These are phyloP conservation scores for Zaprionus kolodkinae DNA, from an alignment of 1,140 invertebrate genomes.

Conservation along the genomic window DNA sequence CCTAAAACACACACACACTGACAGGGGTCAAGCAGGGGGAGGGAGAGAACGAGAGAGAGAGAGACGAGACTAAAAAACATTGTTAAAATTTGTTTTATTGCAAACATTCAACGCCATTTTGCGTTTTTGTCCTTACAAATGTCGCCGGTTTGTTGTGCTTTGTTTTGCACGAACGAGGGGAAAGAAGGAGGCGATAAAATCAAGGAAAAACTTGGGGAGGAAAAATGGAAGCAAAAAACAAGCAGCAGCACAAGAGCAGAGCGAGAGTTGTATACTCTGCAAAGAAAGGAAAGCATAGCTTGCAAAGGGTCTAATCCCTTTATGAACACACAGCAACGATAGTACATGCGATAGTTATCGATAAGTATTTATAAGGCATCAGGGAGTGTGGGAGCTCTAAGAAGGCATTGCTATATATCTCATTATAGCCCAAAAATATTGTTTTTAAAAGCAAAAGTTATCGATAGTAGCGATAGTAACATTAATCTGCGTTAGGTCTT, in stretches of 20 bases:
- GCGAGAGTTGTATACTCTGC: constrained; percentile 44
- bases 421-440: neutral
- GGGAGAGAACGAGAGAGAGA: neutral
- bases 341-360: neutral
- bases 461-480: too few relatives aligned
- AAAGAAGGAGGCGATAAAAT: constrained; percentile 60
- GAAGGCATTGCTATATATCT: neutral
- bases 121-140: constrained; percentile 67
- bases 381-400: too few relatives aligned
- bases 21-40: constrained; percentile 32
- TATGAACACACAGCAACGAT: neutral
- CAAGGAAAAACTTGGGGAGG: constrained; percentile 51
- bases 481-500: too few relatives aligned
- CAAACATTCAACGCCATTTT: constrained; percentile 78
- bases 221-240: neutral
- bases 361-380: neutral
- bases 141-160: constrained; percentile 52
- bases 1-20: constrained; percentile 5
- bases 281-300: neutral
- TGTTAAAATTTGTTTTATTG: constrained; percentile 78
- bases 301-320: neutral
- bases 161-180: constrained; percentile 27
- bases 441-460: neutral
- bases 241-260: neutral
- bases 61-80: constrained; percentile 37